phyloP scores from a whole-genome alignment of 2,113 vertebrate genomes.

The Perca flavescens region DNA sequence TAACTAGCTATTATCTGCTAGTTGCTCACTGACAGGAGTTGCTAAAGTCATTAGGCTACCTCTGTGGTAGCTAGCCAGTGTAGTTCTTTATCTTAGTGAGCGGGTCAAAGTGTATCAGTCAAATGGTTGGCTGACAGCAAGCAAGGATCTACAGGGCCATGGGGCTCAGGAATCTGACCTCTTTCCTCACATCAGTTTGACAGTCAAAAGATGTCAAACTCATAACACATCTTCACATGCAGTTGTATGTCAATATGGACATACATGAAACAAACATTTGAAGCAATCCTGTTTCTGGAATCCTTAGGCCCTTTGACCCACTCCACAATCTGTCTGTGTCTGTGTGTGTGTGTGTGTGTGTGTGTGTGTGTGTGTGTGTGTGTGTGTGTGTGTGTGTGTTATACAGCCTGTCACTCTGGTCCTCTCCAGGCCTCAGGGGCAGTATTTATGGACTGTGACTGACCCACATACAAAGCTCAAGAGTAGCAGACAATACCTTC shows the following conservation, averaged over 20 bases:
- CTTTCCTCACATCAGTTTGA: constrained; percentile 25
- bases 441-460: constrained; percentile 57
- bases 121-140: constrained; percentile 52
- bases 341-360: neutral
- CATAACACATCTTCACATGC: neutral
- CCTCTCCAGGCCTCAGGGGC: constrained; percentile 17
- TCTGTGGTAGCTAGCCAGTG: neutral
- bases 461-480: constrained; percentile 47
- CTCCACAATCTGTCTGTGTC: neutral
- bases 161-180: constrained; percentile 64
- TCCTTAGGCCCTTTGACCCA: constrained; percentile 4
- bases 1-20: constrained; percentile 17
- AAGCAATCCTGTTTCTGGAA: neutral
- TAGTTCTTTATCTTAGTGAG: constrained; percentile 31
- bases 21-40: constrained; percentile 11
- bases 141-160: constrained; percentile 7
- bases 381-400: neutral
- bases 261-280: neutral
- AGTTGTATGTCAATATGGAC: neutral
- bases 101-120: constrained; percentile 64
- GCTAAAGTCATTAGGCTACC: constrained; percentile 22
- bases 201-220: neutral
- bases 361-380: neutral
- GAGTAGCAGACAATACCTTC: neutral
- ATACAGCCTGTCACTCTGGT: constrained; percentile 8